Conservation (phyloP, 1,140 invertebrate species). For the Cydia splendana region DNA sequence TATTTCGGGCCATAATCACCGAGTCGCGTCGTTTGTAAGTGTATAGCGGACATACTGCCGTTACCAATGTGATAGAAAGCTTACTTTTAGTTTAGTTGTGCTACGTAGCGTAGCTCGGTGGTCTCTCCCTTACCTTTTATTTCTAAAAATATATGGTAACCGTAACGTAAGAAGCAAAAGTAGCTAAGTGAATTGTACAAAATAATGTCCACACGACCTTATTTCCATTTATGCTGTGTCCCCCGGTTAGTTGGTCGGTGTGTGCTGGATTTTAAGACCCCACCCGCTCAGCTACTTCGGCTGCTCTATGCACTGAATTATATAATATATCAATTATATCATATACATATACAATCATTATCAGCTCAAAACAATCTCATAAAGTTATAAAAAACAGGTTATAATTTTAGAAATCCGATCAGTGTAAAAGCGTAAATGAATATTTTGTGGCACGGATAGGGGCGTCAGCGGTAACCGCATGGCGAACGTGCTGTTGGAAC, state of each 20-base stretch:
- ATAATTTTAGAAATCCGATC: not conserved
- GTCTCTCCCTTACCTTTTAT: not conserved
- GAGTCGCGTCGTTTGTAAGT: conserved; percentile 27
- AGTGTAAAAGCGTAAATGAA: not conserved
- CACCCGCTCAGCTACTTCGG: no score
- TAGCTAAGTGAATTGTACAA: no score
- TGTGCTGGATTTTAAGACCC: no score
- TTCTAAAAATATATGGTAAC: not conserved
- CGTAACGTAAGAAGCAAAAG: no score
- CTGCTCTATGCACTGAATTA: no score
- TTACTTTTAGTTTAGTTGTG: not conserved
- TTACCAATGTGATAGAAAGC: not conserved
- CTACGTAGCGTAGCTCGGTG: no score
- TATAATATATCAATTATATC: no score
- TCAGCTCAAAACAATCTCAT: not conserved
- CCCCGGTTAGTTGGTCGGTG: no score
- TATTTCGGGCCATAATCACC: conserved; percentile 31
- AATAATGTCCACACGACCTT: no score
- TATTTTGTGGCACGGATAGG: not conserved
- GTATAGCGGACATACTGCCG: not conserved
- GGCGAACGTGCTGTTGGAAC: conserved; percentile 1
- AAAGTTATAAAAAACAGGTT: not conserved
- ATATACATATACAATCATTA: not conserved
- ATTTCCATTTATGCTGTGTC: no score
- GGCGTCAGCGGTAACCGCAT: not conserved